These are phyloP conservation scores for Streptopelia turtur DNA, from an alignment of 2,797 vertebrate species.

Conservation along the genomic window DNA sequence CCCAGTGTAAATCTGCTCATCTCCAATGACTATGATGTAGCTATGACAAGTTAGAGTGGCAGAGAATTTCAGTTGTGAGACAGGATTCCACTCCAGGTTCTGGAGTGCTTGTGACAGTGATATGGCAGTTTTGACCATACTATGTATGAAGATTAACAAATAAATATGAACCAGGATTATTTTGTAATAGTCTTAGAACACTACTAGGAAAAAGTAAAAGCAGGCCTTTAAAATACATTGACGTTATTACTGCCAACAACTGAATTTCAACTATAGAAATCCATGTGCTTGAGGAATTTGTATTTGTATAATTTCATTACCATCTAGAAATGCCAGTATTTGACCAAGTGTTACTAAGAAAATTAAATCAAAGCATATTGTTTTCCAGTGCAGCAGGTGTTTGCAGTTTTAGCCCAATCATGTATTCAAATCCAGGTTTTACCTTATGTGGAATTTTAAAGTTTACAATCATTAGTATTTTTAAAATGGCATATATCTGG, in stretches of 20 bases:
- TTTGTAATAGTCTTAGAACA: not conserved
- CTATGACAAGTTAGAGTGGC: not conserved
- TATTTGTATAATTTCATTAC: not conserved
- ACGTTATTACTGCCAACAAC: not conserved
- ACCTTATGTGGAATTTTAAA: not conserved
- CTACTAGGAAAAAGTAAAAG: not conserved
- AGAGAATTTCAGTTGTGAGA: not conserved
- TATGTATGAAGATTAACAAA: not conserved
- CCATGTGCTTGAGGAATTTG: not conserved
- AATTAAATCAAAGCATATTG: not conserved
- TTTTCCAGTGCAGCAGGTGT: not conserved
- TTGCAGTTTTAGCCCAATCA: not conserved
- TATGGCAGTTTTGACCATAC: not conserved
- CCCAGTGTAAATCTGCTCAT: not conserved
- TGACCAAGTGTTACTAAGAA: not conserved
- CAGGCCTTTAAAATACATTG: not conserved
- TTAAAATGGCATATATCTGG: not conserved
- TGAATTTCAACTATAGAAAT: not conserved
- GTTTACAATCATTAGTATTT: not conserved
- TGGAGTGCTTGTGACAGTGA: not conserved
- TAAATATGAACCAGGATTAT: not conserved
- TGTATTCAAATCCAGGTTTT: not conserved
- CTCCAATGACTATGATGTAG: not conserved
- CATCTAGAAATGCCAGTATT: not conserved
- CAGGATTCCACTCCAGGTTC: not conserved